Evolutionary conservation across 1,140 invertebrate species (phyloP).

Genomic region (Ceratoteleas bidentatus): DNA sequence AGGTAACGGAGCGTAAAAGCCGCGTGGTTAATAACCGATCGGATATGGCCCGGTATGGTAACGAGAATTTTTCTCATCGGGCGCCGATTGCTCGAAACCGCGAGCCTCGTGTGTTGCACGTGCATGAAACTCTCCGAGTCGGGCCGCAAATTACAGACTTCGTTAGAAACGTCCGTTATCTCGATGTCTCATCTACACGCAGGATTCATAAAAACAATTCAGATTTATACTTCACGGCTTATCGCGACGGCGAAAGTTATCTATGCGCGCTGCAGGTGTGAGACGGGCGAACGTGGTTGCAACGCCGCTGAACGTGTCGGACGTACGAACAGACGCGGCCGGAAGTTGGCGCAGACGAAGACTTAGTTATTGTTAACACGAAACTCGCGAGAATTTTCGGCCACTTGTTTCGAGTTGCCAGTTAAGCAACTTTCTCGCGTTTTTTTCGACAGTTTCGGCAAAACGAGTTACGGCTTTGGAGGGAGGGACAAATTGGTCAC

Average conservation of each 20-base stretch:
- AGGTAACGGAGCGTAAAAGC: slow-evolving; percentile 37
- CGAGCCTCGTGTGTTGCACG: slow-evolving; percentile 53
- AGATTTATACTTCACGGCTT: slow-evolving; percentile 74
- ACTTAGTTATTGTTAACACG: slow-evolving; percentile 55
- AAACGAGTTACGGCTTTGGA: no score
- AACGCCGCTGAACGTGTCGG: slow-evolving; percentile 29
- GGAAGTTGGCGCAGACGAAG: slow-evolving; percentile 41
- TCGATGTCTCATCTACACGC: slow-evolving; percentile 69
- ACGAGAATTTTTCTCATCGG: slow-evolving; percentile 52
- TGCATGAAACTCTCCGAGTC: slow-evolving; percentile 39
- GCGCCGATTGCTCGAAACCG: slow-evolving; percentile 68
- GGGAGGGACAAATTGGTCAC: no score
- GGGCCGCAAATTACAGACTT: slow-evolving; percentile 73
- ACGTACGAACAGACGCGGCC: slow-evolving; percentile 32
- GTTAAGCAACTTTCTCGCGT: no score
- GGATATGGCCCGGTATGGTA: slow-evolving; percentile 29
- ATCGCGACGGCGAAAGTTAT: slow-evolving; percentile 73
- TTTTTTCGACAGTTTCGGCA: no score
- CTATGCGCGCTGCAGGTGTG: slow-evolving; percentile 61
- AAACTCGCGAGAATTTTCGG: slow-evolving; percentile 15
- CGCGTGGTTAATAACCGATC: slow-evolving; percentile 33
- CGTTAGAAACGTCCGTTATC: slow-evolving; percentile 73
- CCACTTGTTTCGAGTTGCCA: background rate
- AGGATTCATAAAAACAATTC: slow-evolving; percentile 75
- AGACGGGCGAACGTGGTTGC: slow-evolving; percentile 38